A percentile compares a stretch with the other conserved stretches of the same genome.
phyloP scores from a whole-genome alignment of 1,140 invertebrate genomes.

The Drosophila sulfurigaster region DNA sequence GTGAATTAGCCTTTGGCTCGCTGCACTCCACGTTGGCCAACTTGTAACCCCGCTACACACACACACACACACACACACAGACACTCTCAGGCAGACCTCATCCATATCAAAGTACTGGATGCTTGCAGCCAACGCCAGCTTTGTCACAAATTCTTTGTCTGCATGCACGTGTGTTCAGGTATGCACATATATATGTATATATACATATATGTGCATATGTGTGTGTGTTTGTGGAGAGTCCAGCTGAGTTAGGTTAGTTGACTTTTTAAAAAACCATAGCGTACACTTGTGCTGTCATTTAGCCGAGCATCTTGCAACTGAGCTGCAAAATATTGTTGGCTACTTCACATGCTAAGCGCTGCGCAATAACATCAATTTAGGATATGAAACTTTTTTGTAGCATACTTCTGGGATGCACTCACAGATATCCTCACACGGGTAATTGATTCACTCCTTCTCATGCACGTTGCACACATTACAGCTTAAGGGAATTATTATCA shows the following conservation, averaged over 20 bases:
- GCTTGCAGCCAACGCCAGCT: constrained; percentile 36
- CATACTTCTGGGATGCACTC: constrained; percentile 3
- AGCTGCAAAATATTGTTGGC: constrained; percentile 41
- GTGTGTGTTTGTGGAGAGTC: constrained; percentile 27
- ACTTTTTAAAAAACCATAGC: constrained; percentile 49
- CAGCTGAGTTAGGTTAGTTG: constrained; percentile 63
- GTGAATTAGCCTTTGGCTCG: constrained; percentile 62
- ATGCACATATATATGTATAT: not conserved
- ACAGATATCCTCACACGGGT: not conserved
- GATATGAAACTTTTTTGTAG: constrained; percentile 29
- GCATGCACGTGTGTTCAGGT: not conserved
- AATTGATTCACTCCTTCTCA: constrained; percentile 1
- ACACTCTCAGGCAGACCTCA: not conserved
- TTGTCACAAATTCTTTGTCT: constrained; percentile 41
- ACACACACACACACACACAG: too few relatives aligned
- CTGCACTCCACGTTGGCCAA: constrained; percentile 31
- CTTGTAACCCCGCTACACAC: not conserved
- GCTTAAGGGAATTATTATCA: not conserved
- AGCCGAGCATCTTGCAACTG: constrained; percentile 50
- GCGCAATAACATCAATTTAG: constrained; percentile 18
- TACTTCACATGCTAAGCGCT: constrained; percentile 28
- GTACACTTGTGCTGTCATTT: constrained; percentile 64
- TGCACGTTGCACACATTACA: too few relatives aligned
- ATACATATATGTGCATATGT: not conserved
- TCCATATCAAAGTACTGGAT: constrained; percentile 40